Base-by-base conservation (phyloP, 2,113 vertebrate species). In the Xiphias gladius region DNA sequence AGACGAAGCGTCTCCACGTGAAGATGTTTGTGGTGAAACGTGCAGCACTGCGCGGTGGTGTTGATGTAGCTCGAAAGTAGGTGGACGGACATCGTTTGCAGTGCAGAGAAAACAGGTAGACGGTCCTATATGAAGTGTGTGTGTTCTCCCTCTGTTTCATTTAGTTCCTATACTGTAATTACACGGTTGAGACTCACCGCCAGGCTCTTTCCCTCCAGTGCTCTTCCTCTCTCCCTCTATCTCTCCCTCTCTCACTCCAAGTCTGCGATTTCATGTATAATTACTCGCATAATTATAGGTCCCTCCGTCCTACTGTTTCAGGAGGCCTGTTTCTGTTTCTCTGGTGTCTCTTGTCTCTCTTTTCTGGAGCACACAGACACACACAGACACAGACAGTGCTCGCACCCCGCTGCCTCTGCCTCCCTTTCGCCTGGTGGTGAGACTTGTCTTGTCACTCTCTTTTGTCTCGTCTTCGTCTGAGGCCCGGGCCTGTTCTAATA, bases 261-360 rank as follows among this genome's bases (percentile, higher is more conserved):
- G 72, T 88, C 91, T 85, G 87, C 79, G 85, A 94, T 94, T 94
- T 93, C 88, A 93, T 94, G 92, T 93, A 95, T 95, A 95, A 94
- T 95, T 94, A 95, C 89, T 92, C 82, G 85, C 88, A 91, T 95
- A 94, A 95, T 95, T 94, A 95, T 92, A 92, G 88, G 91, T 93
- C 90, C 88, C 84, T 89, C 88, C 82, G 57, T 93, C 89, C 87
- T 69, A 89, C 91, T 91, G 88, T 92, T 94, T 90, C 91, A 83
- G 88, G 76, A 89, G 84, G 77, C 89, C 87, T 91, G 89, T 88
- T 80, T 92, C 84, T 80, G 74, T 88, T 78, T 90, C 72, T 76
- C 52, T 79, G 77, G 37, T 75, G 32, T 83, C 77, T 75, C 81
- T 41, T 64, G 59, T 84, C 57, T 73, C 6, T 69, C 43, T 76